Evolutionary conservation across 2,888 invertebrate species (phyloP).

Genomic region (Microplitis deprimator): DNA sequence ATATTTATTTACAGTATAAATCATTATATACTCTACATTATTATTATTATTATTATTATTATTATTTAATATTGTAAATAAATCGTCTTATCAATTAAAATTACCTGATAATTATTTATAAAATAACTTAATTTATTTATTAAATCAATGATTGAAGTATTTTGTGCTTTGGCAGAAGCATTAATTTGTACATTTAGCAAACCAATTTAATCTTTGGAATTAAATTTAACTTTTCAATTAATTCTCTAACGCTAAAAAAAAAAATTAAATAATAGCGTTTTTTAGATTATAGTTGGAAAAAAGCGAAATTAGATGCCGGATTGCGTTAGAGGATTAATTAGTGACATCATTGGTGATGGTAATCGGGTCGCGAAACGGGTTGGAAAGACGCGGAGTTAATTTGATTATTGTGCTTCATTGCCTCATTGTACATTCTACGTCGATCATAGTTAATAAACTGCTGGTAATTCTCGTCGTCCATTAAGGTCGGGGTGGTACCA

Average conservation of each 20-base stretch:
- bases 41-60: not conserved
- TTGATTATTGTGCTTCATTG: conserved; percentile 54
- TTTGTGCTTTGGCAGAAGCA: not conserved
- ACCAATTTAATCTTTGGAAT: not conserved
- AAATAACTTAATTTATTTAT: not conserved
- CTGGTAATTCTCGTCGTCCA: conserved; percentile 54
- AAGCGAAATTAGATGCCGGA: not conserved
- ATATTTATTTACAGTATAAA: conserved; percentile 28
- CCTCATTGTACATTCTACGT: conserved; percentile 54
- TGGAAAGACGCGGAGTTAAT: conserved; percentile 33
- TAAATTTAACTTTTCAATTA: not conserved
- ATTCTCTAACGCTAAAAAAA: not conserved
- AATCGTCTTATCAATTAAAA: not conserved
- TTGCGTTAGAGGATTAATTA: not conserved
- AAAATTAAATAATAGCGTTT: not conserved
- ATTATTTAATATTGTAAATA: not conserved
- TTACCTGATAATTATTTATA: not conserved
- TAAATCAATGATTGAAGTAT: not conserved
- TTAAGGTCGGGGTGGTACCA: conserved; percentile 35
- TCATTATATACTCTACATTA: conserved; percentile 10
- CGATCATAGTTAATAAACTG: conserved; percentile 59
- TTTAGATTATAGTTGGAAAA: not conserved
- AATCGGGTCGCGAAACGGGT: not conserved
- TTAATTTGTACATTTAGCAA: not conserved
- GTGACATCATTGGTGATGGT: not conserved